A percentile compares a stretch with the other conserved stretches of the same genome.
phyloP scores from a whole-genome alignment of 2,797 vertebrate genomes.

The Picus viridis region DNA sequence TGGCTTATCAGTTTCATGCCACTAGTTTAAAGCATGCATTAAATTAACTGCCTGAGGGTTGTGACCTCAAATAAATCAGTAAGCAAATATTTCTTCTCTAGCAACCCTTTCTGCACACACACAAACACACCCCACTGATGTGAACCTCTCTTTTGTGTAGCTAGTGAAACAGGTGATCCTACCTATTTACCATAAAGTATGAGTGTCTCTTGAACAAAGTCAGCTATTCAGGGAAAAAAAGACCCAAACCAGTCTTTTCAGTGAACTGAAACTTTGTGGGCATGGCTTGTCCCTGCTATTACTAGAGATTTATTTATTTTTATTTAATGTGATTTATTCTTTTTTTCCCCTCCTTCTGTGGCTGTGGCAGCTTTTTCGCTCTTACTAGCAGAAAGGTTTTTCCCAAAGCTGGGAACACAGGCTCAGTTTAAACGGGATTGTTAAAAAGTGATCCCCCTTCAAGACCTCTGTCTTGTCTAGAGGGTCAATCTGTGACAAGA shows the following conservation, averaged over 20 bases:
- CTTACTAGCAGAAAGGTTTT: background rate
- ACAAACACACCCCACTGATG: background rate
- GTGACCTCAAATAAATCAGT: constrained; percentile 37
- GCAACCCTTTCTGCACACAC: background rate
- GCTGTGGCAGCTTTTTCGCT: background rate
- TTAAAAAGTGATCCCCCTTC: background rate
- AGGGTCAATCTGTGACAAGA: background rate
- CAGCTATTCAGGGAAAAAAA: background rate
- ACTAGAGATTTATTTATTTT: background rate
- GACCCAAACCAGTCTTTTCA: background rate
- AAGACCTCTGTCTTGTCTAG: background rate
- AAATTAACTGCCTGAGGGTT: constrained; percentile 14
- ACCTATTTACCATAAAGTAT: background rate
- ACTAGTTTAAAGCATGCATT: constrained; percentile 14
- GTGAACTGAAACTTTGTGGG: background rate
- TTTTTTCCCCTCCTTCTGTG: background rate
- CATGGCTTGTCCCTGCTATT: background rate
- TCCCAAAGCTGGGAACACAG: background rate
- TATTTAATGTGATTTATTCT: background rate
- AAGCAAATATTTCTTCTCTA: constrained; percentile 11
- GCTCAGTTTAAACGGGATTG: background rate
- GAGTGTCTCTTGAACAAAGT: background rate
- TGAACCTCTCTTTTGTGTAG: background rate
- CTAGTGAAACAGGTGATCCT: background rate
- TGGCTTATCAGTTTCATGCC: constrained; percentile 17